These are phyloP conservation scores for Sebastiscus albofasciatus DNA, from an alignment of 2,797 vertebrate species.

Conservation along the genomic window DNA sequence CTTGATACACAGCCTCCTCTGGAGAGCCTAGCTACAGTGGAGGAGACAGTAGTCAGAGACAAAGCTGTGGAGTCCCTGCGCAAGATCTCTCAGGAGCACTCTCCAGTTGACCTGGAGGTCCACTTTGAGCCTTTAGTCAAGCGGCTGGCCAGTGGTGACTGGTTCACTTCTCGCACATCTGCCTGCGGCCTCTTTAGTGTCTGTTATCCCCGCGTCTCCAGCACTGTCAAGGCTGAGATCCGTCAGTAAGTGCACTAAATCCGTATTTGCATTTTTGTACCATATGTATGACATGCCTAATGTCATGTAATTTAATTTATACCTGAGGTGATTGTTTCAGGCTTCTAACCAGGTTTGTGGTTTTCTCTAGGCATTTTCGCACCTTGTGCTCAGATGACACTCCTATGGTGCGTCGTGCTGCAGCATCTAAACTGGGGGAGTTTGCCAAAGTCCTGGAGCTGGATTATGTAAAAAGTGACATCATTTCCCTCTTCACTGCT, in stretches of 20 bases:
- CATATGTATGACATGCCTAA: background rate
- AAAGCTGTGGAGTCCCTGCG: constrained; percentile 90
- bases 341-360: background rate
- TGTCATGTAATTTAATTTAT: background rate
- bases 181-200: constrained; percentile 90
- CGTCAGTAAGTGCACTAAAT: constrained; percentile 83
- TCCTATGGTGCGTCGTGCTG: constrained; percentile 90
- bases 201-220: constrained; percentile 89
- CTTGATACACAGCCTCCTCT: constrained; percentile 81
- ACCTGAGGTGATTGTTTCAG: background rate
- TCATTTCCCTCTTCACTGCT: constrained; percentile 89
- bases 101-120: constrained; percentile 89
- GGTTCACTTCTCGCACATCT: constrained; percentile 91
- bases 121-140: constrained; percentile 91
- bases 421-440: constrained; percentile 89
- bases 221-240: constrained; percentile 88
- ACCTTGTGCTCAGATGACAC: constrained; percentile 90
- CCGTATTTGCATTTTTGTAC: background rate
- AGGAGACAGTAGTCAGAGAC: constrained; percentile 89
- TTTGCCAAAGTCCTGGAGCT: constrained; percentile 90
- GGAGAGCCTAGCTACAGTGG: constrained; percentile 89
- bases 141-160: constrained; percentile 89
- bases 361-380: constrained; percentile 84
- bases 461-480: constrained; percentile 90
- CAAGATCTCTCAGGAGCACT: constrained; percentile 90